Base-by-base conservation (phyloP, 2,888 invertebrate genomes). In the Tineola bisselliella region DNA sequence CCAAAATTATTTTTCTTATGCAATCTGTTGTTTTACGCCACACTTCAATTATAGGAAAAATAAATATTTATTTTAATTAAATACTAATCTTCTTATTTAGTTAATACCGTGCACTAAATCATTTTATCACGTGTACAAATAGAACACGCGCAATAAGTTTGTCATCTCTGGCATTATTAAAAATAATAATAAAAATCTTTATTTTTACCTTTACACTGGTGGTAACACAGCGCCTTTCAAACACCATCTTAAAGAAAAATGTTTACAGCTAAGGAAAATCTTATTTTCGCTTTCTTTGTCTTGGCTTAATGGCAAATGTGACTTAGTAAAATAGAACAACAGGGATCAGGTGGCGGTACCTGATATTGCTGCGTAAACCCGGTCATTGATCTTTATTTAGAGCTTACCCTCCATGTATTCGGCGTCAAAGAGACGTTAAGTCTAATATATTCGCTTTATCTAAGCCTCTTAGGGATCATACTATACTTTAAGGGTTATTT, bases 311-410 rank as follows among this genome's bases (percentile, higher is more conserved):
- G 25, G 25, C 6, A 25, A 38, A 38, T 12, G 38, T 38, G 10
- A 38, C 5, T 10, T 48, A 48, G 48, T 10, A 17, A 43, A 48
- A 48, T 54, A 25, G 54, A 19, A 25, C 12, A 54, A 54, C 5
- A 54, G 54, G 54, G 54, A 54, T 54, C 54, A 25, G 54, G 54
- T 54, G 54, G 2, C 18, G 5, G 19, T 54, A 25, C 25, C 54
- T 54, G 54, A 58, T 58, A 58, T 58, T 58, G 33, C 15, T 13
- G 8, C 58, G n/a, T 58, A 58, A 58, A 33, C 31, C 33, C 58
- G 58, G 58, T 33, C 58, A 58, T 58, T 58, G 58, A 58, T 58
- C 58, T 58, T 58, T 58, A 58, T 58, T 58, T 58, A 33, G 58
- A 15, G 8, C 17, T 33, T 25, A 25, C 54, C 58, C 58, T 33